These are phyloP conservation scores for Prosopocoilus inquinatus DNA, from an alignment of 2,888 invertebrate species.

Conservation along the genomic window DNA sequence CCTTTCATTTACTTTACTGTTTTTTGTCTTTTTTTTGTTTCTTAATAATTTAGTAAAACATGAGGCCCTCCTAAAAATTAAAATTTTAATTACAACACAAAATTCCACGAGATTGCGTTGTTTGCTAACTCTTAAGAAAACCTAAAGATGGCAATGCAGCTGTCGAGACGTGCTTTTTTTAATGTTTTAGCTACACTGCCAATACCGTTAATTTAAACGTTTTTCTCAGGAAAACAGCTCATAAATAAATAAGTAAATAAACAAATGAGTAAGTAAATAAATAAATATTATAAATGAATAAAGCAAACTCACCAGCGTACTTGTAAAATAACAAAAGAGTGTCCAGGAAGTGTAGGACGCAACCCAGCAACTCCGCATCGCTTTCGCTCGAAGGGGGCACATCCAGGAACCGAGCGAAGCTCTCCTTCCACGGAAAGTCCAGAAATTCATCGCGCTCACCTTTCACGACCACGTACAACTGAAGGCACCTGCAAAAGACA, in stretches of 20 bases:
- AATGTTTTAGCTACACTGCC: no score
- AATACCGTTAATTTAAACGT: no score
- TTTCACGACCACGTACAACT: slow-evolving; percentile 46
- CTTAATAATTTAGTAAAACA: no score
- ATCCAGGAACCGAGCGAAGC: slow-evolving; percentile 60
- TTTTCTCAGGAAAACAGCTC: neutral
- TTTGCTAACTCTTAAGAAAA: no score
- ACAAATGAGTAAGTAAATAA: neutral
- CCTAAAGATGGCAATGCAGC: no score
- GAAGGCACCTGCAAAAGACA: slow-evolving; percentile 47
- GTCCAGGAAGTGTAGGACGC: slow-evolving; percentile 46
- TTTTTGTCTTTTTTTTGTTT: no score
- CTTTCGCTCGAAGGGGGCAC: slow-evolving; percentile 64
- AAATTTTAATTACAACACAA: no score
- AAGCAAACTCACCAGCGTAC: slow-evolving; percentile 20
- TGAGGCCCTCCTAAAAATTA: no score
- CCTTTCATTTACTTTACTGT: no score
- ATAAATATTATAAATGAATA: neutral
- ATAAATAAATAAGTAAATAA: neutral
- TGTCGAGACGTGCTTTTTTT: no score
- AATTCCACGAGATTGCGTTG: no score
- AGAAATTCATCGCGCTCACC: slow-evolving; percentile 40
- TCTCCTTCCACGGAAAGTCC: slow-evolving; percentile 61
- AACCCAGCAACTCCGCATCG: slow-evolving; percentile 60
- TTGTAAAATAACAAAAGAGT: slow-evolving; percentile 40